Conservation (phyloP, 2,113 vertebrate species). For the Synodontis membranacea region DNA sequence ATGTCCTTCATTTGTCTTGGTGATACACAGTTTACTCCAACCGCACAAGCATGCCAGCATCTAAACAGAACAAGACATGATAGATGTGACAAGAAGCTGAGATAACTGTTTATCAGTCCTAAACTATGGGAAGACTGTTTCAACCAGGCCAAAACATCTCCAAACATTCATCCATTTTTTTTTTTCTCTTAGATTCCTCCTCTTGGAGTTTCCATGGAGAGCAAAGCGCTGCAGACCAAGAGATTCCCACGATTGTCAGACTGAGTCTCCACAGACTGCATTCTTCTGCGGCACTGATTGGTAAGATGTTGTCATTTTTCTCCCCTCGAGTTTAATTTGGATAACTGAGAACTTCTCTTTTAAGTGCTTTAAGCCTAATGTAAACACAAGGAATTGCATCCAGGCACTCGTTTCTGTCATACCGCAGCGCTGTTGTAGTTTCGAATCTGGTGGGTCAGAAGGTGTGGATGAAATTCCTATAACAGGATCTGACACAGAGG, state of each 20-base stretch:
- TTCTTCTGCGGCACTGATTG: conserved; percentile 31
- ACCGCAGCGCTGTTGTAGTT: neutral
- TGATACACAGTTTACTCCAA: conserved; percentile 67
- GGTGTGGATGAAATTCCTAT: neutral
- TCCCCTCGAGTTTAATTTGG: neutral
- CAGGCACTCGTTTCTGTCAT: neutral
- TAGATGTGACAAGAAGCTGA: conserved; percentile 70
- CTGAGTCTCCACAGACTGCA: conserved; percentile 45
- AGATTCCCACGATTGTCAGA: conserved; percentile 53
- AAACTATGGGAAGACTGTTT: conserved; percentile 65
- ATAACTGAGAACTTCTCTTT: conserved; percentile 65
- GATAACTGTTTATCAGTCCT: conserved; percentile 71
- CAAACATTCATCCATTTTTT: conserved; percentile 34
- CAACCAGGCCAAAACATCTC: conserved; percentile 53
- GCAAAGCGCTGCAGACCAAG: neutral
- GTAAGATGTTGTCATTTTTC: conserved; percentile 22
- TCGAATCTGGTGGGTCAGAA: neutral
- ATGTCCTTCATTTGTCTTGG: conserved; percentile 63
- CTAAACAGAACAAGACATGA: conserved; percentile 74
- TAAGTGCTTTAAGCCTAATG: neutral
- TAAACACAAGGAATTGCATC: conserved; percentile 7
- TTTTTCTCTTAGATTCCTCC: conserved; percentile 18
- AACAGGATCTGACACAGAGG: neutral
- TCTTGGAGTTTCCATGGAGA: conserved; percentile 32
- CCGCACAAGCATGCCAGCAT: conserved; percentile 61